These are phyloP conservation scores for Sitobion miscanthi DNA, from an alignment of 1,140 invertebrate genomes.

Conservation along the genomic window DNA sequence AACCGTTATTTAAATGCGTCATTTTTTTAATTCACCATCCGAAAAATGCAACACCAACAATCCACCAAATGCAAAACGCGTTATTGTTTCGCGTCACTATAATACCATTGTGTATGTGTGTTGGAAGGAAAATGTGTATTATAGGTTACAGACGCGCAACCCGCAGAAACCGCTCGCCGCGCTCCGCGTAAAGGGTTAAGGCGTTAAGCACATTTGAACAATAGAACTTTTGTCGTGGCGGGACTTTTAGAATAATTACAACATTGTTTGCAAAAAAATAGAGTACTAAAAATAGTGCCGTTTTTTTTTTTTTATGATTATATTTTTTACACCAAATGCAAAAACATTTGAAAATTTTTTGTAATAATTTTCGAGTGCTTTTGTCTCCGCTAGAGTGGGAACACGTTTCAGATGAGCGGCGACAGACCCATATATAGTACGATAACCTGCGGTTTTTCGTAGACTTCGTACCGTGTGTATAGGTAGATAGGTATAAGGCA, in stretches of 20 bases:
- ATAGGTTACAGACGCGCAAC: not conserved
- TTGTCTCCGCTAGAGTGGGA: not conserved
- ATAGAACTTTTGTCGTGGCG: not conserved
- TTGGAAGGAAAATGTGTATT: not conserved
- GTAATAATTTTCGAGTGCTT: not conserved
- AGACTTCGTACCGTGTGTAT: too few relatives aligned
- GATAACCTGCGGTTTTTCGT: not conserved
- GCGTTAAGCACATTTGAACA: not conserved
- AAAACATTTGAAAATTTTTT: constrained; percentile 19
- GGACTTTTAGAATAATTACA: constrained; percentile 21
- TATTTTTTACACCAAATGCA: not conserved
- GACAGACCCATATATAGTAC: not conserved
- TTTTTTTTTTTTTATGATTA: not conserved
- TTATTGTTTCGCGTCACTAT: not conserved
- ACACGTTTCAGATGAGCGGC: not conserved
- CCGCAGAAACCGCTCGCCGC: not conserved
- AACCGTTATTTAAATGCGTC: not conserved
- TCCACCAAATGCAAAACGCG: not conserved
- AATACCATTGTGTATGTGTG: not conserved
- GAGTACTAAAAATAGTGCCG: not conserved
- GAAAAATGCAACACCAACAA: too few relatives aligned
- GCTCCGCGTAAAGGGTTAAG: not conserved
- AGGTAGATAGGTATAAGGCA: not conserved
- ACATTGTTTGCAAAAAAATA: not conserved
- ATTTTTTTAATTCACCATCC: not conserved